phyloP scores from a whole-genome alignment of 2,113 vertebrate genomes.

The Anoura caudifer region DNA sequence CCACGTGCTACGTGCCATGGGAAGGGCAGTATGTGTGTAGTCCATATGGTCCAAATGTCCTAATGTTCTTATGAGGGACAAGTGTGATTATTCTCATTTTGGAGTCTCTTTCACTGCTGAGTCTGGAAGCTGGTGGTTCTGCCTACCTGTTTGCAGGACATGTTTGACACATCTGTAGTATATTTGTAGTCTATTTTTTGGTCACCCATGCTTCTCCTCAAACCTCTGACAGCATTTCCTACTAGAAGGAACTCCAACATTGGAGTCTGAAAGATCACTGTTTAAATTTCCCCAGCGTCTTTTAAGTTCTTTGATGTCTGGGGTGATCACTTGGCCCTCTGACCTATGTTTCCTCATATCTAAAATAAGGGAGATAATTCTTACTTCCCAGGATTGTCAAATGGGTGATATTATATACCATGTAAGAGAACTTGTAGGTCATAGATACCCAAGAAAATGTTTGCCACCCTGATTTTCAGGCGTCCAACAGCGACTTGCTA shows the following conservation, averaged over 20 bases:
- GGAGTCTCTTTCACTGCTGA: neutral
- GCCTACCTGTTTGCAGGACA: neutral
- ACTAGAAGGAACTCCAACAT: neutral
- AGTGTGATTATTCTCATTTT: neutral
- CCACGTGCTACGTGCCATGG: fast-evolving
- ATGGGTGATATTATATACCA: neutral
- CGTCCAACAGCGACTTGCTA: neutral
- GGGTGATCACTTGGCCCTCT: neutral
- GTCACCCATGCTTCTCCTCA: neutral
- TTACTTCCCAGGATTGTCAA: neutral
- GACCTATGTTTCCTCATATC: neutral
- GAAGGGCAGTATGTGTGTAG: fast-evolving
- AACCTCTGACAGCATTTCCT: neutral
- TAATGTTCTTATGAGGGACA: neutral
- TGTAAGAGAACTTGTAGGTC: neutral
- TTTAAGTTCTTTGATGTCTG: neutral
- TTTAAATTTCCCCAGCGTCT: neutral
- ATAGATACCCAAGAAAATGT: neutral
- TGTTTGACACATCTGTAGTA: neutral
- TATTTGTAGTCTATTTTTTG: neutral
- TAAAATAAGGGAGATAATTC: neutral
- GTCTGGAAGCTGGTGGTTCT: neutral
- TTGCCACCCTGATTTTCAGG: neutral
- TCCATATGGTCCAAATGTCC: neutral
- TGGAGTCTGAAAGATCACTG: neutral